Evolutionary conservation across 2,888 invertebrate species (phyloP).

Genomic region (Brenthis daphne): DNA sequence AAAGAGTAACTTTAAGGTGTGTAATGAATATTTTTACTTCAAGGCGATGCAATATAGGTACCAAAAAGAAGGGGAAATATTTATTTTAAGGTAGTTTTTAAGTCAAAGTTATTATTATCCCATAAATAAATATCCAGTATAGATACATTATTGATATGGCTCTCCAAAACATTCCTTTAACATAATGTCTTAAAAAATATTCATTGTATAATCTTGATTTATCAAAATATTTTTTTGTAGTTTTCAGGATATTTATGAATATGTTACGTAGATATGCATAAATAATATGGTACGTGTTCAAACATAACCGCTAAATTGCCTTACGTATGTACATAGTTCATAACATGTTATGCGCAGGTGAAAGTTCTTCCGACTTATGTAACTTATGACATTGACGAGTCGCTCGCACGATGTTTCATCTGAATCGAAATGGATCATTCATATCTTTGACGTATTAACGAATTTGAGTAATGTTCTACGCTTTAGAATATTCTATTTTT

Average conservation of each 20-base stretch:
- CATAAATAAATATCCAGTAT: too few relatives aligned
- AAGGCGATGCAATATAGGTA: too few relatives aligned
- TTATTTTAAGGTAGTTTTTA: too few relatives aligned
- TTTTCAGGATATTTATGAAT: background rate
- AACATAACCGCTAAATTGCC: constrained; percentile 25
- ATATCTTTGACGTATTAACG: background rate
- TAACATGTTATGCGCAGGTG: constrained; percentile 42
- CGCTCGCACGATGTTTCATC: constrained; percentile 18
- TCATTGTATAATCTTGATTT: too few relatives aligned
- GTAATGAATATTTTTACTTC: too few relatives aligned
- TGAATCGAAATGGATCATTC: constrained; percentile 9
- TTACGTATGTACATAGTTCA: constrained; percentile 22
- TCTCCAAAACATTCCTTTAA: too few relatives aligned
- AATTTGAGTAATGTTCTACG: background rate
- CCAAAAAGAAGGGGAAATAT: too few relatives aligned
- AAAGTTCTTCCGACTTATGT: constrained; percentile 47
- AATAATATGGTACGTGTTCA: constrained; percentile 17
- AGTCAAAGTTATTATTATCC: too few relatives aligned
- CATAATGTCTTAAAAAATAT: too few relatives aligned
- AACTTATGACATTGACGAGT: constrained; percentile 42
- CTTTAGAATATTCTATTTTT: too few relatives aligned
- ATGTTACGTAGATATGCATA: background rate
- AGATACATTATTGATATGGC: too few relatives aligned
- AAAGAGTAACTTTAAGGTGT: too few relatives aligned
- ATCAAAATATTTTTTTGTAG: background rate